Base-by-base conservation (phyloP, 2,888 invertebrate genomes). In the Chaetogeoica ovagalla region DNA sequence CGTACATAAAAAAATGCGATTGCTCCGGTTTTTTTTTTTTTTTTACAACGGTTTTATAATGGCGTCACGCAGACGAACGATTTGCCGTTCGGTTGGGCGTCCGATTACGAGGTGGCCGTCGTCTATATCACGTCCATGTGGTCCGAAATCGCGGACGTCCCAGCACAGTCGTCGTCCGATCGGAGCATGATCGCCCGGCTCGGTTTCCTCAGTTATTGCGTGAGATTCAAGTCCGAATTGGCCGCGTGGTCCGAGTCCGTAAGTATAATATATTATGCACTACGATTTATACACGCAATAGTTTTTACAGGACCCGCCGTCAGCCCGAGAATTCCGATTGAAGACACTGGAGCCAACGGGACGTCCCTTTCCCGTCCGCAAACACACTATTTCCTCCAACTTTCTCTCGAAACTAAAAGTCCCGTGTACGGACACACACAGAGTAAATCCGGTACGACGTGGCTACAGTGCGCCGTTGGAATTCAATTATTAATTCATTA, bases 71-170 rank as follows among this genome's bases (percentile, higher is more conserved):
- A 76, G 76, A 59, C 7, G 11, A 76, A 76, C 59, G 2, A 48
- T 8, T 48, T 68, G 43, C 76, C 66, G 48, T 76, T 76, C 21
- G 48, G n/a, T 0, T 76, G 76, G 76, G 23, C 76, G 8, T 55
- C 76, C 68, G 68, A 76, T 48, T 76, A 76, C 76, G 76, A 76
- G 68, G 30, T 68, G 15, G 76, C 76, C 43, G 48, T 76, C 23
- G 59, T 76, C n/a, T 76, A 76, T n/a, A 59, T 76, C 48, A 76
- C 76, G 39, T 59, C 57, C 19, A 60, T 39, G 60, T 76, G 76
- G 76, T 48, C 76, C 48, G 76, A 76, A n/a, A 30, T 68, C 1
- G 30, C 2, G 9, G 19, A 30, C 30, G 30, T 4, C 30, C 19
- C 21, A 17, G 9, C 7, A 7, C 39, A 21, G 3, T 23, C 17